Evolutionary conservation across 2,888 invertebrate genomes (phyloP), one percentile per base, ranked within the genome.

Genomic region (Drosophila setosimentum): DNA sequence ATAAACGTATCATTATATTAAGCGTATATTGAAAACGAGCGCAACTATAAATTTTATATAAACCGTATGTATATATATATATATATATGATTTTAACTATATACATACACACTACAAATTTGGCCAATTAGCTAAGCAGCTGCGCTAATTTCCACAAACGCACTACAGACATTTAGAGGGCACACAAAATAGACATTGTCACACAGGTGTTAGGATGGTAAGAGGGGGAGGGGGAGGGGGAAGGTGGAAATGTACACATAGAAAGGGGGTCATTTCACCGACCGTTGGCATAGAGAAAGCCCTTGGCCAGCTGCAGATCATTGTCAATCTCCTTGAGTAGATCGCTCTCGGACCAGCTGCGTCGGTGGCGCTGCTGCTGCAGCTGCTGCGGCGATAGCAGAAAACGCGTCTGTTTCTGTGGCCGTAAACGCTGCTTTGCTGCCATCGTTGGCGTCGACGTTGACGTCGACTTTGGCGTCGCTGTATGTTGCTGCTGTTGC

Each of bases 261-360:
- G 16, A 27, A 7, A 8, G 13, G 37, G 27, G 13, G n/a, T 27
- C 32, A 68, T 64, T 69, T 37, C 49, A 71, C 74, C 74, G 69
- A 93, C 93, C 93, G 89, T 91, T 91, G 84, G 92, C 93, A 92
- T 94, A 94, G 90, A 95, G 94, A 93, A 95, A 95, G 91, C 95
- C 95, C 91, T 94, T 95, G 85, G 95, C 94, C 91, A 95, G 89
- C 83, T 91, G 90, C 78, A 93, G 86, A 72, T 94, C 94, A 77
- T 93, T 94, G 93, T 95, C 95, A 92, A 96, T 95, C 93, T 96
- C 95, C 92, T 94, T 94, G 92, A 96, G 94, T 78, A 96, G 93
- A 92, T 93, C 93, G 78, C 92, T 93, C 77, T 93, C 93, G 29
- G 93, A 93, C 92, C 93, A 93, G 81, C 93, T 93, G 80, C 92